Evolutionary conservation across 2,113 vertebrate species (phyloP).

Genomic region (Chaetodon trifascialis): DNA sequence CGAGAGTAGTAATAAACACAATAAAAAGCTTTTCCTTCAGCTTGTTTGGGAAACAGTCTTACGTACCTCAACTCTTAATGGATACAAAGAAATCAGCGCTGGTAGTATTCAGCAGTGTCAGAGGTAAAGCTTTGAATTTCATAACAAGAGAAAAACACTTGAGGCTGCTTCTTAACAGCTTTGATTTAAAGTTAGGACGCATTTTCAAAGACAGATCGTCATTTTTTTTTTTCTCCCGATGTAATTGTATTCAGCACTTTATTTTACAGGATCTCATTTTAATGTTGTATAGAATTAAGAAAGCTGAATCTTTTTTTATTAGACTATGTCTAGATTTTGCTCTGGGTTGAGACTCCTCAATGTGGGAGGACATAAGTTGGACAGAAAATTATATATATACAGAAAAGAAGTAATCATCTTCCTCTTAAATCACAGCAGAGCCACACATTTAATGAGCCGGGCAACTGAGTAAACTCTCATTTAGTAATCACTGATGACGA

Average conservation of each 20-base stretch:
- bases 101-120: not conserved
- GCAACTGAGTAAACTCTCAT: not conserved
- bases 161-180: slow-evolving; percentile 25
- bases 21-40: not conserved
- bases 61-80: not conserved
- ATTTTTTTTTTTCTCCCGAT: slow-evolving; percentile 3
- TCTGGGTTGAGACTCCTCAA: not conserved
- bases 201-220: not conserved
- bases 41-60: slow-evolving; percentile 8
- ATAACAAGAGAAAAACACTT: slow-evolving; percentile 2
- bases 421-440: not conserved
- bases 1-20: not conserved
- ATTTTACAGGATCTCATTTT: slow-evolving; percentile 2
- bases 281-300: slow-evolving; percentile 5
- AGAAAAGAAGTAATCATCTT: not conserved
- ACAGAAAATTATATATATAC: too few relatives aligned
- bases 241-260: not conserved
- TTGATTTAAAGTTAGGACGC: slow-evolving; percentile 25
- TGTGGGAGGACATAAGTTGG: not conserved
- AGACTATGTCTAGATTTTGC: not conserved
- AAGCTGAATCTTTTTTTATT: not conserved
- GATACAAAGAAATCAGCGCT: not conserved
- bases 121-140: not conserved
- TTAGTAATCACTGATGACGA: not conserved
- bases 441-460: not conserved